Conservation (phyloP, 2,113 vertebrate genomes). For the Onychostruthus taczanowskii region DNA sequence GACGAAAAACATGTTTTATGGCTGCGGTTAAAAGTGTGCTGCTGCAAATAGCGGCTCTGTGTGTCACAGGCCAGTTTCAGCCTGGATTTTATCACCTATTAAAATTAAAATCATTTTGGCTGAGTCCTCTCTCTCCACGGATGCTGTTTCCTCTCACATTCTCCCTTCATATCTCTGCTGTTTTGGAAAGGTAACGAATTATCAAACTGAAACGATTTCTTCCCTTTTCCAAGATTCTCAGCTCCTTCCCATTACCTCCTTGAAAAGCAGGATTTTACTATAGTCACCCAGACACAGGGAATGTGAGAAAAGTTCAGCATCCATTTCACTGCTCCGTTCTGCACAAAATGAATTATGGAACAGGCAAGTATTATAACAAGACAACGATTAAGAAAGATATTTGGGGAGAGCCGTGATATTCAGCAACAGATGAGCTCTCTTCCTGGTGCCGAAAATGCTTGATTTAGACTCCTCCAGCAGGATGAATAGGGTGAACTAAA, state of each 20-base stretch:
- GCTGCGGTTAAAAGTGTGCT: slow-evolving; percentile 18
- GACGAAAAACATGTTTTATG: slow-evolving; percentile 18
- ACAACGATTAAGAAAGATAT: neutral
- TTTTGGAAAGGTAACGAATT: neutral
- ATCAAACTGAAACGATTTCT: neutral
- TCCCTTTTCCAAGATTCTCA: neutral
- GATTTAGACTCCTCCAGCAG: slow-evolving; percentile 4
- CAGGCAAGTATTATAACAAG: slow-evolving; percentile 5
- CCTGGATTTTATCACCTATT: slow-evolving; percentile 55
- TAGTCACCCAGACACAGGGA: neutral
- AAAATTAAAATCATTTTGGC: slow-evolving; percentile 44
- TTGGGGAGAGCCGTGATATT: neutral
- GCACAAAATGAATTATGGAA: neutral
- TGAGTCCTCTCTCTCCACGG: neutral
- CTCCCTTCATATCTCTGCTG: neutral
- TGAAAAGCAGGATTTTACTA: neutral
- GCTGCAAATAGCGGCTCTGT: neutral
- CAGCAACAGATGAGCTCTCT: slow-evolving; percentile 31
- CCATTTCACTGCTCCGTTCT: neutral
- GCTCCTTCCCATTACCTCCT: neutral
- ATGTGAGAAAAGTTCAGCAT: neutral
- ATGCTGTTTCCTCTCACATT: neutral
- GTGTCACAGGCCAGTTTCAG: neutral
- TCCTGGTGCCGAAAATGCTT: slow-evolving; percentile 24
- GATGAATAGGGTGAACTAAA: slow-evolving; percentile 30